Evolutionary conservation across 2,113 vertebrate genomes (phyloP).

Genomic region (Leptobrachium leishanense): DNA sequence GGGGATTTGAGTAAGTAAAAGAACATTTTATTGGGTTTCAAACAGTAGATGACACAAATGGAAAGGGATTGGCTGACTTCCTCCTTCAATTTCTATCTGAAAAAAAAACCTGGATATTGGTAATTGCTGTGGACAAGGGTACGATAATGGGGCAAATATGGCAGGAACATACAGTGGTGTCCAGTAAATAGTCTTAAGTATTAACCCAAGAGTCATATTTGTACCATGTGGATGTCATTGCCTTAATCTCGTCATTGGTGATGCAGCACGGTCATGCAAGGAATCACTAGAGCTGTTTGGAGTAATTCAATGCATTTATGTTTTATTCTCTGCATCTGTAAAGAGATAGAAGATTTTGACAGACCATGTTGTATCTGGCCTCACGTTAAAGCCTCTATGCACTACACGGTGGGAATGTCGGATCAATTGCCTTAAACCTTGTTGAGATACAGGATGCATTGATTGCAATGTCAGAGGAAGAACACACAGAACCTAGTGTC

Average conservation of each 20-base stretch:
- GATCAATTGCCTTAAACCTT: constrained; percentile 14
- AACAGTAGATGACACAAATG: too few relatives aligned
- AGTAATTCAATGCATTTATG: constrained; percentile 4
- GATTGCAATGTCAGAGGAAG: constrained; percentile 11
- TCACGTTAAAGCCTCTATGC: constrained; percentile 3
- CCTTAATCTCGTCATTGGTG: neutral
- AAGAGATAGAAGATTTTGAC: neutral
- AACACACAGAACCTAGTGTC: constrained; percentile 5
- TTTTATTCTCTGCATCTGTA: constrained; percentile 8
- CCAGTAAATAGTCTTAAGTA: neutral
- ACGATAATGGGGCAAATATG: neutral
- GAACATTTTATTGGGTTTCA: too few relatives aligned
- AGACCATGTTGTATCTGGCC: constrained; percentile 3
- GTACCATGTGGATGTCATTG: constrained; percentile 8
- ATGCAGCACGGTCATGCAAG: neutral
- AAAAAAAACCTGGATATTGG: neutral
- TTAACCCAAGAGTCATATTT: neutral
- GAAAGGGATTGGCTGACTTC: too few relatives aligned
- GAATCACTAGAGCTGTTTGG: constrained; percentile 2
- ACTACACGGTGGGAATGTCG: neutral
- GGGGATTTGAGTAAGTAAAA: too few relatives aligned
- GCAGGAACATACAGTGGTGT: neutral
- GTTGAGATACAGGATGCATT: neutral
- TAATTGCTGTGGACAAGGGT: neutral
- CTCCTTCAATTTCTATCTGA: too few relatives aligned